Evolutionary conservation across 1,140 invertebrate species (phyloP).

Genomic region (Asbolus verrucosus): DNA sequence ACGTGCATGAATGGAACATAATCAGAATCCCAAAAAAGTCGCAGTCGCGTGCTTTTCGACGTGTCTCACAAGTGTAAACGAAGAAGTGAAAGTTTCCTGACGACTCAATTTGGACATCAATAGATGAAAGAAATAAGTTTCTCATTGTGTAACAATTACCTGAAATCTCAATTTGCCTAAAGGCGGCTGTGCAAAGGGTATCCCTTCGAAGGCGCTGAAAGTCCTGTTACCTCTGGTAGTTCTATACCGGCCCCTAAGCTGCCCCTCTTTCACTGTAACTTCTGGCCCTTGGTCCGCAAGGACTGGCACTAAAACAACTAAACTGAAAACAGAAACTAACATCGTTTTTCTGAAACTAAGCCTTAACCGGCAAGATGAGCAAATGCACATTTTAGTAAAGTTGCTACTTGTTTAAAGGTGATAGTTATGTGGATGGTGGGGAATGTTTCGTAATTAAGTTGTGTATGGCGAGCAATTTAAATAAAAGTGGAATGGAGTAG

Average conservation of each 20-base stretch:
- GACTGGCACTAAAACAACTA: slow-evolving; percentile 7
- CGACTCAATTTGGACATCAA: no score
- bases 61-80: no score
- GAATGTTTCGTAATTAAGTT: slow-evolving; percentile 20
- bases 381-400: no score
- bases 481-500: slow-evolving; percentile 28
- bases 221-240: slow-evolving; percentile 62
- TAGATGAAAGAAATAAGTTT: no score
- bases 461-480: slow-evolving; percentile 15
- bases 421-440: slow-evolving; percentile 2
- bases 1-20: slow-evolving; percentile 1
- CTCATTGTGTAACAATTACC: no score
- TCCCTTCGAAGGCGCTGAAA: slow-evolving; percentile 74
- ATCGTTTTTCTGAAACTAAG: slow-evolving; percentile 14
- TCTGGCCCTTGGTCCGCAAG: slow-evolving; percentile 16
- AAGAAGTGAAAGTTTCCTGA: no score
- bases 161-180: slow-evolving; percentile 68
- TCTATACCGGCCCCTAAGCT: slow-evolving; percentile 50
- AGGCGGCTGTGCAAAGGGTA: slow-evolving; percentile 74
- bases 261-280: slow-evolving; percentile 48
- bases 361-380: background rate
- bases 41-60: no score
- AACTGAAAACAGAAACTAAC: background rate
- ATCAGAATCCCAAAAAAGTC: slow-evolving; percentile 5
- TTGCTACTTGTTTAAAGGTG: slow-evolving; percentile 14